Evolutionary conservation across 2,113 vertebrate species (phyloP), one percentile per base, ranked within the genome.

Genomic region (Calcarius ornatus): DNA sequence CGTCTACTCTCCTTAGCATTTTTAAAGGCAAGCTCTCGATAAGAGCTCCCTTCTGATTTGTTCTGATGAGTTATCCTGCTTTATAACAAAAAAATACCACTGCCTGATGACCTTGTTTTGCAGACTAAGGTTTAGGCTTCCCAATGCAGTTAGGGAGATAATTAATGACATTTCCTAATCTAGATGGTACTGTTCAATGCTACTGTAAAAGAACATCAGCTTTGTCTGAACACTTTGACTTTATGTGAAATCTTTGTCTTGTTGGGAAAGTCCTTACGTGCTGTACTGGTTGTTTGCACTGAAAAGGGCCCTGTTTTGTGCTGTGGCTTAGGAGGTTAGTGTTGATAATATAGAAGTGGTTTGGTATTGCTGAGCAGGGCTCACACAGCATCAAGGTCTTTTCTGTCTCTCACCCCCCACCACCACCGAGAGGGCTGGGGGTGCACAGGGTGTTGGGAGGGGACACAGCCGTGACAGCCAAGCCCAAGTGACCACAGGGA

Each of bases 61-160:
- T 86, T 88, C 28, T 18, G 18, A 42, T n/a, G 50, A 73, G 24
- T 81, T 86, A 64, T 14, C 51, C 37, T 53, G 22, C 43, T 79
- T 78, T 86, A 31, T 14, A 76, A 31, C 14, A 64, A 54, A n/a
- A n/a, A n/a, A n/a, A n/a, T n/a, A n/a, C n/a, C 30, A 31, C 7
- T 48, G 31, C 20, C 59, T 35, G 37, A 61, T 91, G 86, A 78
- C 95, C 89, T 94, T 92, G 73, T 69, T 92, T 72, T 5, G 4
- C 50, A 85, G 81, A 72, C 89, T 56, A 68, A 72, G 30, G 65
- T 87, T 96, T 95, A 94, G 81, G 40, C 81, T 95, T 92, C 53
- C 48, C 48, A 4, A 0, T 65, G 57, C 27, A 71, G n/a, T 64
- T 87, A 61, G 54, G 48, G 53, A 85, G 50, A 94, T 89, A 95